phyloP scores from a whole-genome alignment of 2,888 invertebrate species.

The Drosophila algonquin region DNA sequence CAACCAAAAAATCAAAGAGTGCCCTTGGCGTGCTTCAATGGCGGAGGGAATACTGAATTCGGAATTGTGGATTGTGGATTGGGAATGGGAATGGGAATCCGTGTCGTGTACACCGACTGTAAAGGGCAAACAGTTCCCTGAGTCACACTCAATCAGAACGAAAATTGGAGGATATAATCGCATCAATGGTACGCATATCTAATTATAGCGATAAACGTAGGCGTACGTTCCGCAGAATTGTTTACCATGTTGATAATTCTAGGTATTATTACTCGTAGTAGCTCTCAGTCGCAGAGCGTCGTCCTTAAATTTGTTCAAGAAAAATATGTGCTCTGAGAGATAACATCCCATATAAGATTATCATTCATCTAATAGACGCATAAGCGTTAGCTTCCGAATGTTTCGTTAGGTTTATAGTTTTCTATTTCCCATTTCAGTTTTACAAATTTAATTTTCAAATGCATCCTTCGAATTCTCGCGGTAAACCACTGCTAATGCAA shows the following conservation, averaged over 20 bases:
- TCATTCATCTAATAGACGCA: not conserved
- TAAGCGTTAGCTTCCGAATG: not conserved
- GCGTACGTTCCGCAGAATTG: not conserved
- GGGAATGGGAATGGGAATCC: not conserved
- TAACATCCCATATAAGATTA: not conserved
- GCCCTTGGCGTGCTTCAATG: constrained; percentile 39
- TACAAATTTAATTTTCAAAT: not conserved
- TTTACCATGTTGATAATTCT: not conserved
- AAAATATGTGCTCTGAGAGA: too few relatives aligned
- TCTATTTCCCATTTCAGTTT: not conserved
- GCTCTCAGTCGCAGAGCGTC: not conserved
- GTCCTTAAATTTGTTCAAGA: not conserved
- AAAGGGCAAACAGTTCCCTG: constrained; percentile 5
- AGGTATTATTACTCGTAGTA: not conserved
- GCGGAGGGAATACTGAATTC: constrained; percentile 5
- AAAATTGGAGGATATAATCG: constrained; percentile 25
- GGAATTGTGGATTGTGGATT: constrained; percentile 22
- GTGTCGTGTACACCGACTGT: not conserved
- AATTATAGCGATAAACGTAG: constrained; percentile 29
- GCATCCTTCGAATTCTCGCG: not conserved
- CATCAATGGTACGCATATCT: constrained; percentile 46
- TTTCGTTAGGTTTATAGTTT: not conserved
- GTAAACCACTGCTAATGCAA: constrained; percentile 27
- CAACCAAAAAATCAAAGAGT: constrained; percentile 40
- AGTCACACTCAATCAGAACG: constrained; percentile 1